A percentile compares a stretch with the other conserved stretches of the same genome.
These are phyloP conservation scores for Sarcophaga bullata DNA, from an alignment of 1,140 invertebrate genomes.

Conservation along the genomic window DNA sequence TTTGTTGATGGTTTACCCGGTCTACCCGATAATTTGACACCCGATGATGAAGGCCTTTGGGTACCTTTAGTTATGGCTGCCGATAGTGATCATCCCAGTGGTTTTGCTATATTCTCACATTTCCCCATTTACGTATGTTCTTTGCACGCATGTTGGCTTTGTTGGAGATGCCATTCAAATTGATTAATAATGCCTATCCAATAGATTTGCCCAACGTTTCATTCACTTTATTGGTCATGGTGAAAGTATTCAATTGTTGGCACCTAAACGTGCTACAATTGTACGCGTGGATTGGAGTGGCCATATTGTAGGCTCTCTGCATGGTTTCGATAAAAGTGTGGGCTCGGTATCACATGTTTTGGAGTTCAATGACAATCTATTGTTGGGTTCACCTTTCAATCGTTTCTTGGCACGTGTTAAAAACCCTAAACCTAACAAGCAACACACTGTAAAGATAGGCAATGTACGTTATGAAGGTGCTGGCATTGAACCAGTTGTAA, in stretches of 20 bases:
- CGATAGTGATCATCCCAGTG: conserved; percentile 67
- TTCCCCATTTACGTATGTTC: conserved; percentile 72
- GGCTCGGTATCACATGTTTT: conserved; percentile 70
- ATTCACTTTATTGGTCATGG: conserved; percentile 68
- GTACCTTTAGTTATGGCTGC: conserved; percentile 70
- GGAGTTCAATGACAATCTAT: conserved; percentile 69
- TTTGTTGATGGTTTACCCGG: conserved; percentile 82
- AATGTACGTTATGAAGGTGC: conserved; percentile 62
- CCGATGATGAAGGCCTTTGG: conserved; percentile 75
- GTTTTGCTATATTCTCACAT: conserved; percentile 67
- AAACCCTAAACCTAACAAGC: conserved; percentile 67
- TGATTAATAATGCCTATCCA: conserved; percentile 69
- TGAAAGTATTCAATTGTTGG: conserved; percentile 53
- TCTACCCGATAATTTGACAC: conserved; percentile 78
- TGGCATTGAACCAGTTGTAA: conserved; percentile 53
- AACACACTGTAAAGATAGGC: conserved; percentile 62
- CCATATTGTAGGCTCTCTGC: conserved; percentile 72
- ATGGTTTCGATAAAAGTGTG: conserved; percentile 67
- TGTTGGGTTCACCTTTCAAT: conserved; percentile 75
- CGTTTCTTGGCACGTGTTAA: conserved; percentile 73
- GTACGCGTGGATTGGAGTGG: conserved; percentile 73
- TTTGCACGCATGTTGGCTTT: conserved; percentile 67
- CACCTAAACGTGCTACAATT: conserved; percentile 66
- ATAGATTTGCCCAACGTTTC: conserved; percentile 56
- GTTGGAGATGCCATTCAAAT: conserved; percentile 70